phyloP scores from a whole-genome alignment of 2,888 invertebrate species.

The Schizaphis graminum region DNA sequence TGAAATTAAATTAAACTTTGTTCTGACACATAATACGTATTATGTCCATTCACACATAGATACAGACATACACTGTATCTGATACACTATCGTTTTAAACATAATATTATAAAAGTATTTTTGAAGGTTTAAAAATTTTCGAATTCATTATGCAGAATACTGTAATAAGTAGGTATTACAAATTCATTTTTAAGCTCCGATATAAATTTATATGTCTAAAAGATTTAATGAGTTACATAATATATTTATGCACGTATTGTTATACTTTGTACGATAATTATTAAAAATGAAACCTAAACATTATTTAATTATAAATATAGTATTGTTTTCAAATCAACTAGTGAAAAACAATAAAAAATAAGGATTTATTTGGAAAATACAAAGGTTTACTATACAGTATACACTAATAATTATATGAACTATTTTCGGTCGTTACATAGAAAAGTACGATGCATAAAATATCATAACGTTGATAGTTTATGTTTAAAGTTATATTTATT shows the following conservation, averaged over 20 bases:
- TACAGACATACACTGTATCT: too few species aligned
- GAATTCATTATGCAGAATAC: not conserved
- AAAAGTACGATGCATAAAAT: not conserved
- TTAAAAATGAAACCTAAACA: too few species aligned
- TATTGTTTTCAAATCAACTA: not conserved
- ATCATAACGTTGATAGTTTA: not conserved
- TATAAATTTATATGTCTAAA: not conserved
- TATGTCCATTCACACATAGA: not conserved
- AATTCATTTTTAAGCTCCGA: not conserved
- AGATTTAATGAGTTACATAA: constrained; percentile 3
- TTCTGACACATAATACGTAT: not conserved
- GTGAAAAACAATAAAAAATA: not conserved
- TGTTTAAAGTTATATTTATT: not conserved
- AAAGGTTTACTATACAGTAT: not conserved
- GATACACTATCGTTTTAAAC: not conserved
- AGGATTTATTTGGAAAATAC: not conserved
- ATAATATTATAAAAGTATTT: not conserved
- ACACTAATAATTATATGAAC: not conserved
- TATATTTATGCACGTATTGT: not conserved
- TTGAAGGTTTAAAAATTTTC: not conserved
- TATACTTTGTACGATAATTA: not conserved
- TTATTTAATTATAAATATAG: too few species aligned
- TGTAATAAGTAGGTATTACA: not conserved
- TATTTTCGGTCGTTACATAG: not conserved
- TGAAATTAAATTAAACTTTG: not conserved